Percentiles rank a stretch among this genome's conserved stretches.
Conservation (phyloP, 2,888 invertebrate species). For the Xanthorhoe designata region DNA sequence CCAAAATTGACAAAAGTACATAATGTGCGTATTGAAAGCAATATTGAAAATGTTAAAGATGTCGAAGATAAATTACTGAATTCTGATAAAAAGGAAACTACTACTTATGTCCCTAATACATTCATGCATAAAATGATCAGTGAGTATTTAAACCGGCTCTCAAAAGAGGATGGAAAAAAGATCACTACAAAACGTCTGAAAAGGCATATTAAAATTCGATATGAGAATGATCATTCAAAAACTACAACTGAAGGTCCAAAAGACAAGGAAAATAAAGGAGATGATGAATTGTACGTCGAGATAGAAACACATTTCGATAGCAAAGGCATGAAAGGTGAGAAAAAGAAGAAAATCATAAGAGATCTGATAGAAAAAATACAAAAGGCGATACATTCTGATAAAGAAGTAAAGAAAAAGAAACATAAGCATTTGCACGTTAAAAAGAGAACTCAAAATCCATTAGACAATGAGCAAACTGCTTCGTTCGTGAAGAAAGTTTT, state of each 20-base stretch:
- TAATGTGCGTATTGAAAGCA: not conserved
- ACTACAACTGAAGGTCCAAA: conserved; percentile 39
- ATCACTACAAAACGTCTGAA: conserved; percentile 57
- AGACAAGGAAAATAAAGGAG: conserved; percentile 53
- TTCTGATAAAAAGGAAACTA: not conserved
- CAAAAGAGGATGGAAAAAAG: conserved; percentile 31
- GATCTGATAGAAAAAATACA: conserved; percentile 73
- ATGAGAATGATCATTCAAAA: conserved; percentile 46
- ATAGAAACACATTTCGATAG: conserved; percentile 79
- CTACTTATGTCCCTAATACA: conserved; percentile 40
- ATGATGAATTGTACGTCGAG: conserved; percentile 75
- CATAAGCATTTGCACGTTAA: conserved; percentile 58
- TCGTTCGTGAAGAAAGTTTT: conserved; percentile 46
- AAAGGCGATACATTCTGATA: conserved; percentile 66
- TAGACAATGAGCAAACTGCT: conserved; percentile 48
- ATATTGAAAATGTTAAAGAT: conserved; percentile 10
- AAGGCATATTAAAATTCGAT: conserved; percentile 65
- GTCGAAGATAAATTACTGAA: conserved; percentile 5
- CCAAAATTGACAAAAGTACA: not conserved
- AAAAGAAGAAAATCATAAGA: conserved; percentile 69
- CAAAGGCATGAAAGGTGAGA: conserved; percentile 70
- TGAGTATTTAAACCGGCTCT: conserved; percentile 53
- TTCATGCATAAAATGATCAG: conserved; percentile 54
- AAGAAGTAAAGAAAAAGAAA: conserved; percentile 49
- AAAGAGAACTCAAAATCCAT: conserved; percentile 67